Percentiles rank a stretch among this genome's conserved stretches.
Evolutionary conservation across 2,113 vertebrate species (phyloP).

Genomic region (Lota lota): DNA sequence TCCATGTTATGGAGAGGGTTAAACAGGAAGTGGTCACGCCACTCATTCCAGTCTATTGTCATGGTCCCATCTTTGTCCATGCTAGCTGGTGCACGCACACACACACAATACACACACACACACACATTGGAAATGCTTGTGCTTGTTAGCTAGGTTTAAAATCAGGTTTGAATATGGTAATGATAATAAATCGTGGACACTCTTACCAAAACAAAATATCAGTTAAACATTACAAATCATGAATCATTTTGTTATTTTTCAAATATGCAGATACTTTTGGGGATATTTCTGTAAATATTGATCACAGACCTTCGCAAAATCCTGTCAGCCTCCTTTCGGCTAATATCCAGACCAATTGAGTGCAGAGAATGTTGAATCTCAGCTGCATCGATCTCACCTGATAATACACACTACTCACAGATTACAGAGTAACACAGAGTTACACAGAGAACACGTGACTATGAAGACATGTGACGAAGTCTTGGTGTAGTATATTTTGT

Average conservation of each 20-base stretch:
- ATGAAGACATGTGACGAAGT: neutral
- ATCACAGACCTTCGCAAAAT: conserved; percentile 81
- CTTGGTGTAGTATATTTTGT: neutral
- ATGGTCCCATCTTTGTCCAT: conserved; percentile 87
- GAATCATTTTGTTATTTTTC: no score
- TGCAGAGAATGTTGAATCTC: conserved; percentile 84
- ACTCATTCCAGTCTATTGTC: conserved; percentile 89
- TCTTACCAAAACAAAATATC: no score
- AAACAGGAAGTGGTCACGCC: conserved; percentile 88
- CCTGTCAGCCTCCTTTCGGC: conserved; percentile 76
- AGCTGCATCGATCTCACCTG: conserved; percentile 81
- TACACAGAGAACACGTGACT: neutral
- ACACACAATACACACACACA: conserved; percentile 10
- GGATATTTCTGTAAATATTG: neutral
- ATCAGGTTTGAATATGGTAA: no score
- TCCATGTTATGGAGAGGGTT: conserved; percentile 84
- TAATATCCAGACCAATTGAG: conserved; percentile 78
- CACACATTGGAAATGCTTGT: neutral
- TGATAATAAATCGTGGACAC: no score
- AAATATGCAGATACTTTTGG: no score
- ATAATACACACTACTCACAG: conserved; percentile 20
- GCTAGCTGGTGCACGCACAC: conserved; percentile 54
- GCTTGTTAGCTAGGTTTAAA: neutral
- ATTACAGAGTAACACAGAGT: neutral
- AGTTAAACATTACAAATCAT: no score